A percentile compares a stretch with the other conserved stretches of the same genome.
phyloP scores from a whole-genome alignment of 2,797 vertebrate species.

The Eulemur rubriventer region DNA sequence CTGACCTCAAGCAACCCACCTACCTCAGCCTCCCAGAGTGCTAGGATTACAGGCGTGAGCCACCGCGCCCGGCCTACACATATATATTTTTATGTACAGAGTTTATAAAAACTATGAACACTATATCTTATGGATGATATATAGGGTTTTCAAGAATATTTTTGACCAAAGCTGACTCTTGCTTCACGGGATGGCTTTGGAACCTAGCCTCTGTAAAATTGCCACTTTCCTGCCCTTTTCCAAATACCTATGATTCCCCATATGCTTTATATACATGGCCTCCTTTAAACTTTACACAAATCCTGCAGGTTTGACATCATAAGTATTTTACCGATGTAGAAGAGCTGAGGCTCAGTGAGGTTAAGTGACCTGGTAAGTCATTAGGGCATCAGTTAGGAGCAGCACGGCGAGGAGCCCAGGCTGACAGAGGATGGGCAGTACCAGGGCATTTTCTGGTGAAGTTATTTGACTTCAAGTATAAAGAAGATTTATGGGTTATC shows the following conservation, averaged over 20 bases:
- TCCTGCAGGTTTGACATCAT: background rate
- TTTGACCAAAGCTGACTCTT: background rate
- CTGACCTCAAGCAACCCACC: too few species aligned
- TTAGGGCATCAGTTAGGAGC: background rate
- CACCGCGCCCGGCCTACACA: too few species aligned
- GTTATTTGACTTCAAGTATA: background rate
- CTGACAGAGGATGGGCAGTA: background rate
- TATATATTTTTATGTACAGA: background rate
- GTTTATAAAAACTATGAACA: background rate
- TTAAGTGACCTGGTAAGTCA: background rate
- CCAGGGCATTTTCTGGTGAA: background rate
- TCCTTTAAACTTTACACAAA: background rate
- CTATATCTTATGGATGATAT: background rate
- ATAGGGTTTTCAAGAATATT: background rate
- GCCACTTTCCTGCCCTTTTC: background rate
- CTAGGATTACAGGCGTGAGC: too few species aligned
- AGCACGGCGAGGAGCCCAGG: background rate
- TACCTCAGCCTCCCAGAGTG: too few species aligned
- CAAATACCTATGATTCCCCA: background rate
- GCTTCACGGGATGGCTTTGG: background rate
- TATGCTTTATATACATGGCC: background rate
- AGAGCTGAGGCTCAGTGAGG: background rate
- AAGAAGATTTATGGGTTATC: background rate
- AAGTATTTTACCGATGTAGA: constrained; percentile 17
- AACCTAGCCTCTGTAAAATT: background rate